phyloP scores from a whole-genome alignment of 2,113 vertebrate species.

The Anseranas semipalmata region DNA sequence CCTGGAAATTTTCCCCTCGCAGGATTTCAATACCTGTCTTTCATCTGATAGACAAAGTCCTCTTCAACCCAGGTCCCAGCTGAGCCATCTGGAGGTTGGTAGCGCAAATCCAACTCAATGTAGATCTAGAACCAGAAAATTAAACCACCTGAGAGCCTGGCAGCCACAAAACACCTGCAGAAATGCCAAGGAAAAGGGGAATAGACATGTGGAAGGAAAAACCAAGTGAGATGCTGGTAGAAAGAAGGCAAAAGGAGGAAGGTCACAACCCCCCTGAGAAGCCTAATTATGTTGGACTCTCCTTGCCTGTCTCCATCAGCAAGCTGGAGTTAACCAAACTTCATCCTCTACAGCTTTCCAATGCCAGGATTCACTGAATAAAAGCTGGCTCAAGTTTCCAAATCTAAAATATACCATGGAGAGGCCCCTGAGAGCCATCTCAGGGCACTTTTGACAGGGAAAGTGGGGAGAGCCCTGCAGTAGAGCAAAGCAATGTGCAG shows the following conservation, averaged over 20 bases:
- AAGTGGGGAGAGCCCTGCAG: neutral
- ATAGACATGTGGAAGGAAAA: neutral
- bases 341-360: neutral
- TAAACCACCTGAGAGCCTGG: neutral
- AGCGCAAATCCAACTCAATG: slow-evolving; percentile 90
- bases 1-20: neutral
- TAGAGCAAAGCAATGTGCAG: neutral
- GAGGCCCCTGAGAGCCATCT: neutral
- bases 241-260: neutral
- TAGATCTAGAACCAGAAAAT: slow-evolving; percentile 79
- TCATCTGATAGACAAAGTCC: slow-evolving; percentile 79
- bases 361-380: neutral
- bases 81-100: slow-evolving; percentile 86
- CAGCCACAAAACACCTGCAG: neutral
- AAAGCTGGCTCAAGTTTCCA: neutral
- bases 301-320: neutral
- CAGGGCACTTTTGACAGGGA: neutral
- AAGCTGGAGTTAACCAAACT: neutral
- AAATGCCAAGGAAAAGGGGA: neutral
- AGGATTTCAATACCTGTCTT: slow-evolving; percentile 70
- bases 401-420: neutral
- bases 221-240: neutral
- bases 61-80: slow-evolving; percentile 84
- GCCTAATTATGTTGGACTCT: neutral
- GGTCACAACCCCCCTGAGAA: neutral